Conservation (phyloP, 2,797 vertebrate genomes). For the Falco concolor region DNA sequence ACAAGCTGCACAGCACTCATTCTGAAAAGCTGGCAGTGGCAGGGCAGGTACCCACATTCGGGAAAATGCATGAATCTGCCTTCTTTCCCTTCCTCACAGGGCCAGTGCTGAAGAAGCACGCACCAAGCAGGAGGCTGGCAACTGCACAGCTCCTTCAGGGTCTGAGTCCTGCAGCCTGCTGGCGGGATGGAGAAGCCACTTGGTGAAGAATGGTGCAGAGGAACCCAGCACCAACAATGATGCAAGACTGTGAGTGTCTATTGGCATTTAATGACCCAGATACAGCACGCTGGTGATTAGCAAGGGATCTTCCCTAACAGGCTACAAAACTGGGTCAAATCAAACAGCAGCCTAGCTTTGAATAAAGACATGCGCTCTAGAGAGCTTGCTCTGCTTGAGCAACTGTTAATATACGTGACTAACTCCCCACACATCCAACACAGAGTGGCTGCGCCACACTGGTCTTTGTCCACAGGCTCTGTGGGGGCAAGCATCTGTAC, state of each 20-base stretch:
- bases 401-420: neutral
- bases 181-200: neutral
- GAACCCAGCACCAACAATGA: neutral
- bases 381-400: neutral
- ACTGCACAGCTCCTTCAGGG: neutral
- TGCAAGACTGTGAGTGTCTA: accelerated
- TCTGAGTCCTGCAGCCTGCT: neutral
- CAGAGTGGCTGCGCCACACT: neutral
- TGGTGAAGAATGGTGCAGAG: accelerated
- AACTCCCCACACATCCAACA: neutral
- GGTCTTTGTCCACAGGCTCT: neutral
- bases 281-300: neutral
- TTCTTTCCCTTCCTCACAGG: neutral
- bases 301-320: neutral
- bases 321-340: constrained; percentile 61
- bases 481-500: neutral
- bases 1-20: neutral
- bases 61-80: neutral
- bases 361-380: neutral
- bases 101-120: neutral
- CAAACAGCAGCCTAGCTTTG: constrained; percentile 17
- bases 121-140: neutral
- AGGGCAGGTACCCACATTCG: neutral
- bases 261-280: constrained; percentile 47
- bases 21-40: neutral